phyloP scores from a whole-genome alignment of 2,113 vertebrate genomes.

The Ctenomys sociabilis region DNA sequence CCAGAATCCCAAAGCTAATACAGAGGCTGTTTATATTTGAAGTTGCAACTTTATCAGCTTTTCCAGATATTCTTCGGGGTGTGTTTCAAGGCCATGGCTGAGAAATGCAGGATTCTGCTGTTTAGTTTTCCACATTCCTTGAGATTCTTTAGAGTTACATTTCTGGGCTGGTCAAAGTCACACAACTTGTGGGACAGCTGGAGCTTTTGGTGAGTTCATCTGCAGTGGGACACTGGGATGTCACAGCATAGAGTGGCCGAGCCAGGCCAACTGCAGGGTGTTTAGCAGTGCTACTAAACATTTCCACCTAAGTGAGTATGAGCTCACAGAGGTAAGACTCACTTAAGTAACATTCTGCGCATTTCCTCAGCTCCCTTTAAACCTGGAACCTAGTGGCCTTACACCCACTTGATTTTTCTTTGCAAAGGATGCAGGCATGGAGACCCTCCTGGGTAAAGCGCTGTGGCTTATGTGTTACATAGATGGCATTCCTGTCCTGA shows the following conservation, averaged over 20 bases:
- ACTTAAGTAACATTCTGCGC: neutral
- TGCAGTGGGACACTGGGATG: neutral
- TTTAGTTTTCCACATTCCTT: neutral
- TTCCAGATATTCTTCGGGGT: neutral
- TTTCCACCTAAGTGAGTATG: neutral
- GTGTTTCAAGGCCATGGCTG: neutral
- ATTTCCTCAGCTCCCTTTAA: neutral
- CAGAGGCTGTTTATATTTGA: neutral
- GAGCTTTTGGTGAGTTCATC: neutral
- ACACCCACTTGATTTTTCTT: neutral
- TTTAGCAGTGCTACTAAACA: neutral
- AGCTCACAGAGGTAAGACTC: neutral
- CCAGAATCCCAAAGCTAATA: neutral
- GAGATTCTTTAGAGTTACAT: neutral
- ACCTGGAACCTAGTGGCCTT: neutral
- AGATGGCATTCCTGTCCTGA: slow-evolving; percentile 76
- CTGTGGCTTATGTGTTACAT: slow-evolving; percentile 77
- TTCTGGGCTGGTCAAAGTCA: neutral
- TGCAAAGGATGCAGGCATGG: slow-evolving; percentile 21
- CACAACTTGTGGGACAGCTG: neutral
- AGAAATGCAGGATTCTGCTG: neutral
- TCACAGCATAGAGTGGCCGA: neutral
- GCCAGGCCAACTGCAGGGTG: neutral
- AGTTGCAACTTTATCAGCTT: neutral
- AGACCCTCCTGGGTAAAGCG: slow-evolving; percentile 60